These are phyloP conservation scores for Acrossocheilus wenchowensis DNA, from an alignment of 2,797 vertebrate species.

Conservation along the genomic window DNA sequence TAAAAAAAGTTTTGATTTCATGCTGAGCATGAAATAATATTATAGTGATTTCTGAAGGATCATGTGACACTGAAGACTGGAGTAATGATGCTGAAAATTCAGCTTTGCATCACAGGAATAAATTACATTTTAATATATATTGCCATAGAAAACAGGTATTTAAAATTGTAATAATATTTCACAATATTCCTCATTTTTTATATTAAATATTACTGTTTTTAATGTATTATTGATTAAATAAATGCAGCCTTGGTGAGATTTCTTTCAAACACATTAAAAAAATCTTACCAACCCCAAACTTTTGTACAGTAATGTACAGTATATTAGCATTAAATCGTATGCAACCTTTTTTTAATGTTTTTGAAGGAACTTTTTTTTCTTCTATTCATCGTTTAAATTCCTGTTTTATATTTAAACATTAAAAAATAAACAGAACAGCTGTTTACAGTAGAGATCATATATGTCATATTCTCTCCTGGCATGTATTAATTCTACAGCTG, in stretches of 20 bases:
- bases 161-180: neutral
- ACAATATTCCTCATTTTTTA: neutral
- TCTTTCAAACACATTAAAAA: too few species aligned
- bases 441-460: neutral
- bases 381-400: neutral
- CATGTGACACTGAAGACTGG: too few species aligned
- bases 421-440: neutral
- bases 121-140: neutral
- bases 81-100: too few species aligned
- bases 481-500: constrained; percentile 9
- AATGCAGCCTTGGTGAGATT: too few species aligned
- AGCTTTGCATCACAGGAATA: neutral
- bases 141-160: neutral
- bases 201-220: neutral
- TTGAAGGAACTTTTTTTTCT: too few species aligned
- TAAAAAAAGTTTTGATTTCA: neutral
- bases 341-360: too few species aligned
- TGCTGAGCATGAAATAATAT: neutral
- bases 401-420: neutral
- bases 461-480: neutral
- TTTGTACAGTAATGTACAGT: too few species aligned
- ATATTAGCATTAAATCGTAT: too few species aligned
- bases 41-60: neutral
- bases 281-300: too few species aligned
- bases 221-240: too few species aligned